phyloP scores from a whole-genome alignment of 2,888 invertebrate species.

The Mesoligia furuncula region DNA sequence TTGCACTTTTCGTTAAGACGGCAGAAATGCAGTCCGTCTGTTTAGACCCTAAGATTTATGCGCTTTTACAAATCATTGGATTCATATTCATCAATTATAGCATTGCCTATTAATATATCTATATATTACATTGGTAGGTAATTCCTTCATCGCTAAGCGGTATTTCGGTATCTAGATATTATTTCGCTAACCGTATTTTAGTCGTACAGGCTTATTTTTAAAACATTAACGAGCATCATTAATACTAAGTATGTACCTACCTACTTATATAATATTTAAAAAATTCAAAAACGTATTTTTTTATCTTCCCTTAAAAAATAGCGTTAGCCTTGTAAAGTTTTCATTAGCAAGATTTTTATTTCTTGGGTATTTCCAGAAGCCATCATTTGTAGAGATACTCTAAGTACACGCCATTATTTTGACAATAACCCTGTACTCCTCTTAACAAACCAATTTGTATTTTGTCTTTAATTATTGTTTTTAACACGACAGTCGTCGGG shows the following conservation, averaged over 20 bases:
- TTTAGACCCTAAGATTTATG: background rate
- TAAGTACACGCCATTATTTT: slow-evolving; percentile 17
- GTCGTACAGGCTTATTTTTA: background rate
- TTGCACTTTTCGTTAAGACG: too few relatives aligned
- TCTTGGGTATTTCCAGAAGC: slow-evolving; percentile 19
- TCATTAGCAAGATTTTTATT: background rate
- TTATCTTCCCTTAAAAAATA: background rate
- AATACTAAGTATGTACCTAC: background rate
- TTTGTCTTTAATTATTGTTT: slow-evolving; percentile 57
- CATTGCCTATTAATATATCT: background rate
- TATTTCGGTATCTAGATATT: slow-evolving; percentile 1
- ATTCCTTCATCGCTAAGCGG: background rate
- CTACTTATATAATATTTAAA: background rate
- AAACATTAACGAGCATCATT: slow-evolving; percentile 23
- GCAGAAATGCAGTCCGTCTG: too few relatives aligned
- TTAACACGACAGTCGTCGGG: slow-evolving; percentile 80
- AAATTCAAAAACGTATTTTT: background rate
- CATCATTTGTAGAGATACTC: background rate
- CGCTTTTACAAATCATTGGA: background rate
- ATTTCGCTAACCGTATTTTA: background rate
- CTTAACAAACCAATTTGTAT: slow-evolving; percentile 17
- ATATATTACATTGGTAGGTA: background rate
- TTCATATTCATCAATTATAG: background rate
- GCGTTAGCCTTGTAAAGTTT: background rate
- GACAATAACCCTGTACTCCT: slow-evolving; percentile 15